These are phyloP conservation scores for Dryoscopus gambensis DNA, from an alignment of 2,113 vertebrate genomes.

Conservation along the genomic window DNA sequence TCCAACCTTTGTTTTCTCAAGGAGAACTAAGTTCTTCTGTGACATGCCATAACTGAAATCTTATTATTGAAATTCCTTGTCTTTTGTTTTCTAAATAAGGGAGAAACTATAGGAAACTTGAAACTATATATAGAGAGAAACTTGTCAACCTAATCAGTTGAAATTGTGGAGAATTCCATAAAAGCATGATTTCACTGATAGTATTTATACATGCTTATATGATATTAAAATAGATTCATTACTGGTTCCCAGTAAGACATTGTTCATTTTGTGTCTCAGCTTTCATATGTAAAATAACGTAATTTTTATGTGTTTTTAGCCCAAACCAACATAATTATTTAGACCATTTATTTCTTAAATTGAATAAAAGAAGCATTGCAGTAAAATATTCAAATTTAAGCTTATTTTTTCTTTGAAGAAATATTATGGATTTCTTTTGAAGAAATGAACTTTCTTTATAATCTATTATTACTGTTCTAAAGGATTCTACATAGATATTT, in stretches of 20 bases:
- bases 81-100: neutral
- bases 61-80: neutral
- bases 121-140: too few species aligned
- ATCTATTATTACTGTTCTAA: slow-evolving; percentile 22
- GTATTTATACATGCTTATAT: neutral
- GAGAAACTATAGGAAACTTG: neutral
- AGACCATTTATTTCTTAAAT: neutral
- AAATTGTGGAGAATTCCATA: slow-evolving; percentile 31
- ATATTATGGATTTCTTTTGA: slow-evolving; percentile 12
- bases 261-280: slow-evolving; percentile 9
- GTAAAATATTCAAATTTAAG: slow-evolving; percentile 39
- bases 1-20: neutral
- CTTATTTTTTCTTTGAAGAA: slow-evolving; percentile 15
- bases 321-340: slow-evolving; percentile 43
- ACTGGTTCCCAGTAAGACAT: slow-evolving; percentile 3
- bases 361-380: neutral
- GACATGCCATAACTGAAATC: neutral
- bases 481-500: neutral
- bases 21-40: neutral
- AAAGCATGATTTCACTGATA: neutral
- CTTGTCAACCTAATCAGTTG: neutral
- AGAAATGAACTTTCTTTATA: slow-evolving; percentile 1
- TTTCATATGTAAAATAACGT: slow-evolving; percentile 53
- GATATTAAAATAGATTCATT: slow-evolving; percentile 29
- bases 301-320: slow-evolving; percentile 37